Conservation (phyloP, 2,113 vertebrate species). For the Crocuta crocuta region DNA sequence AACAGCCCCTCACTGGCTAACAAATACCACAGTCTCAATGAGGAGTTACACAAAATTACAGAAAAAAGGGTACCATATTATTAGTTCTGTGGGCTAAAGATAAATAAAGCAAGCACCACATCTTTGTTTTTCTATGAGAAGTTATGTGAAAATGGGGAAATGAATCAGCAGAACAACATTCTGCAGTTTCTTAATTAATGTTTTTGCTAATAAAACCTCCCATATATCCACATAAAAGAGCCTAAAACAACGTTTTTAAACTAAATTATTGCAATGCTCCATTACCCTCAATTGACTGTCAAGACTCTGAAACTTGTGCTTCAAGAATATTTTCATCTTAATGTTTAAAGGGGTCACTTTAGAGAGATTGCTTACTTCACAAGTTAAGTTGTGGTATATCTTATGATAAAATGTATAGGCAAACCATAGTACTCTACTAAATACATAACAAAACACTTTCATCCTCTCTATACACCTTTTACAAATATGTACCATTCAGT, state of each 20-base stretch:
- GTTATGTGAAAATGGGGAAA: constrained; percentile 9
- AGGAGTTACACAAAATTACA: neutral
- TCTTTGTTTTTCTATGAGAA: constrained; percentile 15
- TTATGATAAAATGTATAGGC: neutral
- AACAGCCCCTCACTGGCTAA: neutral
- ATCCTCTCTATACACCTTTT: constrained; percentile 28
- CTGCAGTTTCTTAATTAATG: constrained; percentile 36
- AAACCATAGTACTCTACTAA: constrained; percentile 19
- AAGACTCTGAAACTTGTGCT: neutral
- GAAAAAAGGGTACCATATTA: neutral
- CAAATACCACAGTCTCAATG: neutral
- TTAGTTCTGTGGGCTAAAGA: neutral
- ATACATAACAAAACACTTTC: constrained; percentile 28
- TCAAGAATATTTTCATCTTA: constrained; percentile 8
- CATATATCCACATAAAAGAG: neutral
- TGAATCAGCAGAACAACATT: constrained; percentile 31
- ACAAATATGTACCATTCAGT: neutral
- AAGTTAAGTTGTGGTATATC: neutral
- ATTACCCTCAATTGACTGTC: neutral
- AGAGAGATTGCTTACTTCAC: neutral
- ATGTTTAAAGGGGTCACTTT: constrained; percentile 20
- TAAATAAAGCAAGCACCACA: neutral
- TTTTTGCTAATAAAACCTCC: constrained; percentile 24
- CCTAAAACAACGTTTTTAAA: constrained; percentile 4
- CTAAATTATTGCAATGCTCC: neutral